phyloP scores from a whole-genome alignment of 2,113 vertebrate genomes.

The Neogobius melanostomus region DNA sequence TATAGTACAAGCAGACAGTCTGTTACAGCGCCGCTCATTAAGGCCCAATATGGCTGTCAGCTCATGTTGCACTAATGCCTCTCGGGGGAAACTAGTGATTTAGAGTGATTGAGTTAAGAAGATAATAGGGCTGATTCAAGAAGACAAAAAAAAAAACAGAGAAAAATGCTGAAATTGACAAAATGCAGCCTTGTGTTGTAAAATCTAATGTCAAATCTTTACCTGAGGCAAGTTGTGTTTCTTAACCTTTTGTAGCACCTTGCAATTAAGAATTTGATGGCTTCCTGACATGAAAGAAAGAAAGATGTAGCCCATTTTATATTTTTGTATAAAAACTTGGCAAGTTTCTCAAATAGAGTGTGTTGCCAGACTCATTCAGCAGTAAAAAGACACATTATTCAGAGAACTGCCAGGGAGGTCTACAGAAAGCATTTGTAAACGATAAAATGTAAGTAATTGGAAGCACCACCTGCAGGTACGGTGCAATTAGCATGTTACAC shows the following conservation, averaged over 20 bases:
- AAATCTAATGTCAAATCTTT: not conserved
- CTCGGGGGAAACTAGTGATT: conserved; percentile 22
- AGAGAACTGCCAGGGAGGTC: not conserved
- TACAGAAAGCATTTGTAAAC: not conserved
- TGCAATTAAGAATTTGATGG: conserved; percentile 1
- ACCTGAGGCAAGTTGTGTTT: not conserved
- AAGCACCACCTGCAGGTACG: not conserved
- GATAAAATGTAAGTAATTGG: not conserved
- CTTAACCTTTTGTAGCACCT: not conserved
- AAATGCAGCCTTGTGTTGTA: not conserved
- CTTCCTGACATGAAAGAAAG: not conserved
- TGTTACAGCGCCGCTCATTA: conserved; percentile 7
- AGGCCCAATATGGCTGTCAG: conserved; percentile 9
- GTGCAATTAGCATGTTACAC: not conserved
- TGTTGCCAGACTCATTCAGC: not conserved
- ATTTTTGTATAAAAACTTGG: not conserved
- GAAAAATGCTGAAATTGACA: conserved; percentile 9
- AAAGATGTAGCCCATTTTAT: not conserved
- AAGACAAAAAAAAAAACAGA: not conserved
- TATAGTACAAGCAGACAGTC: conserved; percentile 30
- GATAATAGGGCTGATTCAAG: conserved; percentile 10
- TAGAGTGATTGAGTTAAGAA: conserved; percentile 18
- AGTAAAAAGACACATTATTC: not conserved
- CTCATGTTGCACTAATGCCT: conserved; percentile 12
- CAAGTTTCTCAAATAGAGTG: not conserved